A percentile compares a stretch with the other conserved stretches of the same genome.
Evolutionary conservation across 2,797 vertebrate genomes (phyloP).

Genomic region (Yasuhikotakia modesta): DNA sequence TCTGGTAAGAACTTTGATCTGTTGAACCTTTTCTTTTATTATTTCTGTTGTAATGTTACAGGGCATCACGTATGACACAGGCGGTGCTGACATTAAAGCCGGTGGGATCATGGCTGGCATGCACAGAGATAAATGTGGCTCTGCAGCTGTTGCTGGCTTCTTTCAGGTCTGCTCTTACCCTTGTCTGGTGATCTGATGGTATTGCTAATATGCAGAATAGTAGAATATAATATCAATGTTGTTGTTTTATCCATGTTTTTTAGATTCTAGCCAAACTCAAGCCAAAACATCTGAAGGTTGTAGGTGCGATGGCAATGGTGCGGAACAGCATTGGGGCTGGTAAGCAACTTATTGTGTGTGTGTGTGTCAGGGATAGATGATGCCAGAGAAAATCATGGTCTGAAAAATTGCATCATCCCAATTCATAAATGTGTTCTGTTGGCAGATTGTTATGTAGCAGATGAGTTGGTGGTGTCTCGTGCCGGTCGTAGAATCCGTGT

Average conservation of each 20-base stretch:
- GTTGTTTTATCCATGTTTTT: neutral
- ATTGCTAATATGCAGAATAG: neutral
- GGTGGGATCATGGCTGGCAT: conserved; percentile 84
- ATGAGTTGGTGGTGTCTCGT: conserved; percentile 80
- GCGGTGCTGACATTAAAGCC: conserved; percentile 85
- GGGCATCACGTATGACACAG: conserved; percentile 82
- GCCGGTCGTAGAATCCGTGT: conserved; percentile 78
- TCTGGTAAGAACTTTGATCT: too few species aligned
- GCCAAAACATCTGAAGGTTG: conserved; percentile 78
- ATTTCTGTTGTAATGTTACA: too few species aligned
- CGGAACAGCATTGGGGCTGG: conserved; percentile 85
- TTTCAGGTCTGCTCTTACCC: conserved; percentile 72
- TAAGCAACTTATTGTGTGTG: conserved; percentile 51
- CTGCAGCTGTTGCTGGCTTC: conserved; percentile 82
- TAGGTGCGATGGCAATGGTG: conserved; percentile 84
- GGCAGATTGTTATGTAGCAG: conserved; percentile 82
- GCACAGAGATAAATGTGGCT: conserved; percentile 85
- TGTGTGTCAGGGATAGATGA: neutral
- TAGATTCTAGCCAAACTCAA: conserved; percentile 78
- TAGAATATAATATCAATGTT: neutral
- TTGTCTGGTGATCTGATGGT: neutral
- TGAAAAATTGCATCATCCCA: too few species aligned
- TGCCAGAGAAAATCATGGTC: too few species aligned
- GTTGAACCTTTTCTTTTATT: too few species aligned
- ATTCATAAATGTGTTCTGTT: neutral